Evolutionary conservation across 1,140 invertebrate species (phyloP), one percentile per base, ranked within the genome.

Genomic region (Uloborus diversus): DNA sequence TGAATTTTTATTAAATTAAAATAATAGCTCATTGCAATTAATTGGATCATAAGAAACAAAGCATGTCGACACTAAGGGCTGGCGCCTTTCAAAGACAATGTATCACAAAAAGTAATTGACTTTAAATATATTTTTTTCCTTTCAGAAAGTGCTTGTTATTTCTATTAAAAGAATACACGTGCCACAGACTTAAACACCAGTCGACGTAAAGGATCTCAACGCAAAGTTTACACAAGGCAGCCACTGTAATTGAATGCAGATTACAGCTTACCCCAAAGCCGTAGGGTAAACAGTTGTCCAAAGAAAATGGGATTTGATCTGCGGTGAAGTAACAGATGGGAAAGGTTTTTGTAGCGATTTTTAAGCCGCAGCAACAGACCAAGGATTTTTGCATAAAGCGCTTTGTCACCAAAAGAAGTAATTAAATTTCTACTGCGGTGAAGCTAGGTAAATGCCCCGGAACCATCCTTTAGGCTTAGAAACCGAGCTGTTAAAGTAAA

Each of bases 301-400:
- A 73, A 73, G 70, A 73, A 73, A 73, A 73, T 73, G 70, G 70
- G 70, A 73, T 73, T 73, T 62, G 32, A 42, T 65, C 62, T 65
- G 20, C 20, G 69, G 25, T 73, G 70, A n/a, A n/a, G 20, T 37
- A 42, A 42, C 62, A 65, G 62, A 65, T 65, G 62, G 62, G 62
- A 42, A 23, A 65, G n/a, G 62, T 65, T 65, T 65, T 65, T 65
- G 62, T 42, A 37, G 62, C 62, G 32, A 42, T 65, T 65, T 65
- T 65, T 65, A 65, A 65, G 62, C 62, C 62, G 13, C 7, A 13
- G 23, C 20, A 59, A 33, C 32, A 23, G 20, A 53, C 51, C 30
- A n/a, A 14, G 69, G 69, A 71, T 71, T 71, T 71, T 33, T 59
- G 32, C 56, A 71, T 73, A 73, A 73, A 73, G 57, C 33, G 70